Base-by-base conservation (phyloP, 2,888 invertebrate species). In the Stictocephala bisonia region DNA sequence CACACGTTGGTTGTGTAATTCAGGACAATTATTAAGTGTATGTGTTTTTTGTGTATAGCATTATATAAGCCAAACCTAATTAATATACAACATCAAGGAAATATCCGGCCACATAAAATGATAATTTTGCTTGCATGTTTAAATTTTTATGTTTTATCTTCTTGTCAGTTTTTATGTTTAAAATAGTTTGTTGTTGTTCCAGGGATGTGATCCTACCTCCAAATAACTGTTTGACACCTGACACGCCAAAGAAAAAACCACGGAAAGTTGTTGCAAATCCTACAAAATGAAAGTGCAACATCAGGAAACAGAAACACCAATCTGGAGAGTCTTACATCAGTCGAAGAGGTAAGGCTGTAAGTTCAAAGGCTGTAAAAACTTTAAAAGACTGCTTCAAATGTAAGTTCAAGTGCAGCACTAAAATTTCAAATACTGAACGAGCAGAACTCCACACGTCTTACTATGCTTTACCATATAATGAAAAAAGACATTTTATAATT, bases 401-500 rank as follows among this genome's bases (percentile, higher is more conserved):
- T 64, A 18, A 64, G 11, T 18, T 64, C 26, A 13, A 64, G 20
- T 64, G 64, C 64, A 64, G 64, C 22, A 18, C 15, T 24, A 31
- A 35, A 15, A 64, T 64, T 64, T 53, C 53, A 53, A 53, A 53
- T 53, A 53, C 26, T 53, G 53, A 53, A 53, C 15, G 50, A 50
- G 50, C 50, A 50, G 50, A 50, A 50, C 53, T 53, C 53, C 53
- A 53, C 27, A 53, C 53, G 24, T 64, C 31, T 60, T 60, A 60
- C 40, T 60, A 60, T 60, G 20, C 35, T 40, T 40, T 60, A 31
- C 40, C 60, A 60, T 31, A 18, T 40, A 60, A 31, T 35, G 40
- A 31, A 60, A 60, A 31, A 60, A 60, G 3, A 60, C 31, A 60
- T 35, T 60, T 60, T 60, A 35, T 60, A 40, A 40, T 60, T 60